phyloP scores from a whole-genome alignment of 2,888 invertebrate species.

The Hypolimnas misippus region DNA sequence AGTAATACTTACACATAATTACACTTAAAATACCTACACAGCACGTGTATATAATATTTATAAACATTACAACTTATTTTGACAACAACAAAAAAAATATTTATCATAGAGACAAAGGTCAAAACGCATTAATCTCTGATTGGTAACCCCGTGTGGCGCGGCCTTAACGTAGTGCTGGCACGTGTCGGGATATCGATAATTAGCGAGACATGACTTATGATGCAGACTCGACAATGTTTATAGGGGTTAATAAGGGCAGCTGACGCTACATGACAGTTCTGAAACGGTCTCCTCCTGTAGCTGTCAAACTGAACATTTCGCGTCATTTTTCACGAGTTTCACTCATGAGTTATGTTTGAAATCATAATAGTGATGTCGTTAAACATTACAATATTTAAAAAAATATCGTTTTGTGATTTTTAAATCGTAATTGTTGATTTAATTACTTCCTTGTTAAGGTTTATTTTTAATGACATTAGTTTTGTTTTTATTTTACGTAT shows the following conservation, averaged over 20 bases:
- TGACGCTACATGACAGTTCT: conserved; percentile 42
- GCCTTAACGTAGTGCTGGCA: conserved; percentile 29
- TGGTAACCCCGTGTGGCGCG: conserved; percentile 4
- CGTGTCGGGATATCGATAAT: conserved; percentile 62
- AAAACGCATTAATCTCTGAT: not conserved
- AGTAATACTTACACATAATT: too few relatives aligned
- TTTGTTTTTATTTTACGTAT: too few relatives aligned
- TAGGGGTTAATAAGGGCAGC: conserved; percentile 75
- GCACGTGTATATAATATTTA: not conserved
- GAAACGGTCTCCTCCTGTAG: conserved; percentile 48
- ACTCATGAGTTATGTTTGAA: conserved; percentile 1
- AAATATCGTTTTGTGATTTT: too few relatives aligned
- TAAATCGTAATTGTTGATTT: not conserved
- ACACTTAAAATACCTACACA: too few relatives aligned
- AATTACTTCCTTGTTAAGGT: too few relatives aligned
- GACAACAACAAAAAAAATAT: not conserved
- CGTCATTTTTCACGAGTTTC: conserved; percentile 16
- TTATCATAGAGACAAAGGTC: conserved; percentile 3
- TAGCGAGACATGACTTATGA: conserved; percentile 70
- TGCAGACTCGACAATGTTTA: conserved; percentile 58
- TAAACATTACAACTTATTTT: not conserved
- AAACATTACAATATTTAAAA: not conserved
- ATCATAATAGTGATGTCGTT: conserved; percentile 8
- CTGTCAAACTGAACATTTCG: conserved; percentile 51
- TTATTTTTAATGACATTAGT: too few relatives aligned